phyloP scores from a whole-genome alignment of 2,113 vertebrate species.

The Bostrychus sinensis region DNA sequence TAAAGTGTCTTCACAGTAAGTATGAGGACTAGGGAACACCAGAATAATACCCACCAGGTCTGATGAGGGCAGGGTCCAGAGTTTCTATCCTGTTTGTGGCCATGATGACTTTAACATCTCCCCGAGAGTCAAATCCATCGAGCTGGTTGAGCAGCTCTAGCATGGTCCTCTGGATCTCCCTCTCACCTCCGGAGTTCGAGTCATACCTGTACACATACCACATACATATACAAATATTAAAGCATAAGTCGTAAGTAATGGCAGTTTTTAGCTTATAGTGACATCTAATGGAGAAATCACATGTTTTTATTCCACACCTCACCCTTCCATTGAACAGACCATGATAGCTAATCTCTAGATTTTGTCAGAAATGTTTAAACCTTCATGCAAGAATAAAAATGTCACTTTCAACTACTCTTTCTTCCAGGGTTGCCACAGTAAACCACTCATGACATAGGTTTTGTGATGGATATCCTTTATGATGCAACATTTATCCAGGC shows the following conservation, averaged over 20 bases:
- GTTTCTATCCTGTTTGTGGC: constrained; percentile 98
- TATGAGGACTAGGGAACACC: no score
- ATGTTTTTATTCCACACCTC: not conserved
- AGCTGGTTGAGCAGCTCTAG: constrained; percentile 95
- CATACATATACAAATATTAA: not conserved
- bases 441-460: no score
- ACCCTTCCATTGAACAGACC: no score
- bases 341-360: no score
- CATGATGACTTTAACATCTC: constrained; percentile 99
- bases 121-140: constrained; percentile 95
- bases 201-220: constrained; percentile 84
- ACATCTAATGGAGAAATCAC: not conserved
- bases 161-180: constrained; percentile 98
- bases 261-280: not conserved
- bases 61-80: constrained; percentile 94
- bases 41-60: constrained; percentile 83
- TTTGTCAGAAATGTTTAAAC: no score
- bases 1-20: no score
- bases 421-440: no score
- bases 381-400: no score
- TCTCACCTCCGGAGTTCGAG: constrained; percentile 95
- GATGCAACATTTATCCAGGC: no score
- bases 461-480: no score
- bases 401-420: no score
- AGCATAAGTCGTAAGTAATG: not conserved